phyloP scores from a whole-genome alignment of 2,797 vertebrate species.

The Accipiter minullus region DNA sequence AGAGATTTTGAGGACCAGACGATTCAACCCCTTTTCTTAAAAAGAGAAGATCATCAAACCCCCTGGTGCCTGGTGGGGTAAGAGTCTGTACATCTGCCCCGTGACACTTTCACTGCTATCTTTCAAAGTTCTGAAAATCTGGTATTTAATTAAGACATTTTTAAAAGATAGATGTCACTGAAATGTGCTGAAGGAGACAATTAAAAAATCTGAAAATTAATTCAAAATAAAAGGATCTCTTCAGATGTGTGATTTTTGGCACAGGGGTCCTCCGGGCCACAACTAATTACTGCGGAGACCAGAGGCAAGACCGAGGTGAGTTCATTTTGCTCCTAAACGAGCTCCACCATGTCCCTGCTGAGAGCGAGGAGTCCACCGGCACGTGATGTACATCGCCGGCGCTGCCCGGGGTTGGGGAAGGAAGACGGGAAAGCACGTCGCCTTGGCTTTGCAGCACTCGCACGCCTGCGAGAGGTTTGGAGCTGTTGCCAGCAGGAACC shows the following conservation, averaged over 20 bases:
- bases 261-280: background rate
- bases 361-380: background rate
- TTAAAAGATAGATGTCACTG: background rate
- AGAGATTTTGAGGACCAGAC: background rate
- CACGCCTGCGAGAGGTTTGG: fast-evolving
- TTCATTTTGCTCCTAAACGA: background rate
- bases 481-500: background rate
- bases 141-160: background rate
- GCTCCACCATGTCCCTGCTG: fast-evolving
- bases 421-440: fast-evolving
- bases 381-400: fast-evolving
- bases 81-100: background rate
- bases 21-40: background rate
- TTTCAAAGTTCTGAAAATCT: background rate
- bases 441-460: fast-evolving
- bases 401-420: background rate
- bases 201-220: constrained; percentile 14
- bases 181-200: background rate
- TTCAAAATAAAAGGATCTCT: background rate
- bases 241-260: background rate
- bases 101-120: background rate
- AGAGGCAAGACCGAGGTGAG: background rate
- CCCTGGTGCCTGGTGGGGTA: background rate
- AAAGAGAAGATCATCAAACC: background rate
- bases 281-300: constrained; percentile 8